phyloP scores from a whole-genome alignment of 2,888 invertebrate species.

The Willowsia nigromaculata region DNA sequence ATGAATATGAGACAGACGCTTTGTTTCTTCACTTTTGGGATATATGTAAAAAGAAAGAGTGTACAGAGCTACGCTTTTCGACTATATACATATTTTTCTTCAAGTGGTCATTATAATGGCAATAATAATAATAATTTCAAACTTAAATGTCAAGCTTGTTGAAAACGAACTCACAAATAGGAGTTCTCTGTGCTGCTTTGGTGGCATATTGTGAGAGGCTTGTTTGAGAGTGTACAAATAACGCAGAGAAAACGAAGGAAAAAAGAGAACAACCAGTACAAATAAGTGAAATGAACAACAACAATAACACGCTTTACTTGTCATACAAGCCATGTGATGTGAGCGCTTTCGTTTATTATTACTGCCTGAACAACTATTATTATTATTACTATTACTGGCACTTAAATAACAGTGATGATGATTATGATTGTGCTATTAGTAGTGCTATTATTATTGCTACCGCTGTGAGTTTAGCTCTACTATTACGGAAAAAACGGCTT shows the following conservation, averaged over 20 bases:
- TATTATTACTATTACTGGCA: constrained; percentile 26
- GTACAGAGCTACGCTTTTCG: too few species aligned
- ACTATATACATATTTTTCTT: background rate
- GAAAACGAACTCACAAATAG: constrained; percentile 5
- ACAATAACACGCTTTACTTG: constrained; percentile 41
- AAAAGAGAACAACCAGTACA: background rate
- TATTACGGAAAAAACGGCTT: background rate
- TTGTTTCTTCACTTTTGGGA: background rate
- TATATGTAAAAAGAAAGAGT: background rate
- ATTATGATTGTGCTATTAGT: constrained; percentile 54
- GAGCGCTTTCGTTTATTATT: constrained; percentile 48
- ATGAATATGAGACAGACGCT: background rate
- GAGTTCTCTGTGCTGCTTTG: background rate
- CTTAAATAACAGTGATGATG: constrained; percentile 30
- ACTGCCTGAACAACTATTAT: constrained; percentile 34
- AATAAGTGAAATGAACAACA: constrained; percentile 7
- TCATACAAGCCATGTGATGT: constrained; percentile 14
- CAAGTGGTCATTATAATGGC: constrained; percentile 46
- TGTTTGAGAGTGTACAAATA: background rate
- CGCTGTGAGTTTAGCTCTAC: constrained; percentile 11
- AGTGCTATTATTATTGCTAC: constrained; percentile 47
- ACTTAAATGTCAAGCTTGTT: constrained; percentile 58
- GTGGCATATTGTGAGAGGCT: background rate
- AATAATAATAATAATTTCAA: constrained; percentile 60
- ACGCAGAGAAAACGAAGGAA: background rate